Conservation (phyloP, 2,113 vertebrate species). For the Gallinago paraguaiae region DNA sequence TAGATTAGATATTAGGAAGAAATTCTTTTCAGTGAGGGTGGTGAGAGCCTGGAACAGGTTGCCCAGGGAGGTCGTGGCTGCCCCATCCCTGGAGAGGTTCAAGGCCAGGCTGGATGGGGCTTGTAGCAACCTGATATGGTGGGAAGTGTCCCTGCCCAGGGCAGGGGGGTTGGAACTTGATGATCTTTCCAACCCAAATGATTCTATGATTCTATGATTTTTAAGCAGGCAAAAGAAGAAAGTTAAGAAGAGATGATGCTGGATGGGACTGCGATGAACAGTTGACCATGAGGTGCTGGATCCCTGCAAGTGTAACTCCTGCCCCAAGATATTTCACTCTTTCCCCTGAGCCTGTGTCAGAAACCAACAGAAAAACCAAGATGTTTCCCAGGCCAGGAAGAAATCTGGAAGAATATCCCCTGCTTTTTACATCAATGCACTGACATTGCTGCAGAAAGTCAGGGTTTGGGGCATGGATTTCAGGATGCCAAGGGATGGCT, state of each 20-base stretch:
- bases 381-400: background rate
- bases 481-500: rapidly evolving
- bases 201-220: too few species aligned
- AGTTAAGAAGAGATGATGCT: background rate
- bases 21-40: too few species aligned
- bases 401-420: background rate
- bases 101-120: too few species aligned
- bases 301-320: background rate
- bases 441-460: background rate
- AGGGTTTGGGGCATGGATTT: background rate
- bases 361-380: too few species aligned
- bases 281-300: background rate
- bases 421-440: background rate
- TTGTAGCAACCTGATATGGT: too few species aligned
- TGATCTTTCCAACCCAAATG: too few species aligned
- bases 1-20: too few species aligned
- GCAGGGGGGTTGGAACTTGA: too few species aligned
- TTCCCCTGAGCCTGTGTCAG: background rate
- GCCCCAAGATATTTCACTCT: background rate
- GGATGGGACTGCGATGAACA: rapidly evolving
- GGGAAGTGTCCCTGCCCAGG: too few species aligned
- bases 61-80: too few species aligned
- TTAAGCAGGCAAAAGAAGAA: background rate
- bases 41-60: too few species aligned
- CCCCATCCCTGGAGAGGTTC: too few species aligned